Evolutionary conservation across 2,888 invertebrate genomes (phyloP), one percentile per base, ranked within the genome.

Genomic region (Phorcus lineatus): DNA sequence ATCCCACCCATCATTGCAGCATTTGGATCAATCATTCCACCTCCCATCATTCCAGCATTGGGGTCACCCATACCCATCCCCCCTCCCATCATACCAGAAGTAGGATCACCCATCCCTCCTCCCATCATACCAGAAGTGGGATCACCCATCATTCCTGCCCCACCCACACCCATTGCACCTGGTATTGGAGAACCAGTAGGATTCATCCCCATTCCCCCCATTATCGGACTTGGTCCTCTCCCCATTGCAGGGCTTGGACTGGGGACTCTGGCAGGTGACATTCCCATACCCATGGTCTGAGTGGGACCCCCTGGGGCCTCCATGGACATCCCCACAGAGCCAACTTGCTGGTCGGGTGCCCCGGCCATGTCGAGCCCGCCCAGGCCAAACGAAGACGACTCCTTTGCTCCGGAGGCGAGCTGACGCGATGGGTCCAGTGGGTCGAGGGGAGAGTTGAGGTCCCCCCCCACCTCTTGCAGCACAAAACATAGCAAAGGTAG

Each of bases 381-480:
- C 80, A 78, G 47, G 62, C 57, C 31, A n/a, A 74, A 36, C 55
- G 62, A 62, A 24, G 70, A 22, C 57, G 40, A 55, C 57, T 78
- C 81, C 79, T 70, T 77, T 36, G 53, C 79, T 81, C 78, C 80
- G 57, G 78, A 78, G 57, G 78, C 81, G 80, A 80, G 74, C 75
- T 31, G 67, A 57, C 47, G 82, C 83, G 81, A 82, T 80, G 53
- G 81, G 74, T 82, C 83, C 80, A 83, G 78, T 22, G 84, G 84
- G 81, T 85, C 85, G 17, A 85, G 83, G 52, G 83, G 84, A 66
- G 81, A 82, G 31, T 82, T 83, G 13, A 80, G 81, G 31, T 86
- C 87, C 57, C 82, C 80, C 16, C 80, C 83, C 80, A 80, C 47
- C 67, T 53, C 67, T 13, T 74, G 40, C 36, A 62, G 57, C 80